These are phyloP conservation scores for Florisuga fusca DNA, from an alignment of 2,797 vertebrate species.

Conservation along the genomic window DNA sequence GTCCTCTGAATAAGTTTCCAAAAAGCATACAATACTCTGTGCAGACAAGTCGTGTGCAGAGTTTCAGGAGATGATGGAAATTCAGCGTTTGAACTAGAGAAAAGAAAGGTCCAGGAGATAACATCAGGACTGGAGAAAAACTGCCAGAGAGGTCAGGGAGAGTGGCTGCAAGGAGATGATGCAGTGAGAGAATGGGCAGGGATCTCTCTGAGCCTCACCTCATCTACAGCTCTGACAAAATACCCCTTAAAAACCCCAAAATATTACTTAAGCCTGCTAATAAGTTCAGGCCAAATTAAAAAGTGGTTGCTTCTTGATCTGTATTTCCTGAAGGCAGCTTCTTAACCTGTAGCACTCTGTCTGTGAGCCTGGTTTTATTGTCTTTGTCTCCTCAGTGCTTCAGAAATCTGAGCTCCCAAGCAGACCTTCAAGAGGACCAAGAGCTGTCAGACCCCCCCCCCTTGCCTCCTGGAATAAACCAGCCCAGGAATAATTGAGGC, in stretches of 20 bases:
- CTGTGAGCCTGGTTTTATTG: neutral
- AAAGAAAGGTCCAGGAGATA: neutral
- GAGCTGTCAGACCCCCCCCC: slow-evolving; percentile 12
- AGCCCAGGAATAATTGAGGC: neutral
- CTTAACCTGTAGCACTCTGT: neutral
- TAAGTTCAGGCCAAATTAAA: slow-evolving; percentile 1
- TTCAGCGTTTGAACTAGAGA: neutral
- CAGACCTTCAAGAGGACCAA: neutral
- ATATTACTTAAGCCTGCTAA: neutral
- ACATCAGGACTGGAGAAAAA: neutral
- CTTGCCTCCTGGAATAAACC: neutral
- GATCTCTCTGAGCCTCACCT: neutral
- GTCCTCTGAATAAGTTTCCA: neutral
- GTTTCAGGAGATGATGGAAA: neutral
- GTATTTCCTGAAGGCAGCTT: neutral
- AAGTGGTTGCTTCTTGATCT: neutral
- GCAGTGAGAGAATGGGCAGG: neutral
- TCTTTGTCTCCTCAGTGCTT: neutral
- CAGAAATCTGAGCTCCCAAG: neutral
- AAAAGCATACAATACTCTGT: neutral
- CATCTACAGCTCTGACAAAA: neutral
- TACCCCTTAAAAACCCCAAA: neutral
- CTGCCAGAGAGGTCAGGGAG: neutral
- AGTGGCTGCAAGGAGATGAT: neutral
- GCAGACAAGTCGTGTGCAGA: neutral